Evolutionary conservation across 2,113 vertebrate species (phyloP).

Genomic region (Vulpes lagopus): DNA sequence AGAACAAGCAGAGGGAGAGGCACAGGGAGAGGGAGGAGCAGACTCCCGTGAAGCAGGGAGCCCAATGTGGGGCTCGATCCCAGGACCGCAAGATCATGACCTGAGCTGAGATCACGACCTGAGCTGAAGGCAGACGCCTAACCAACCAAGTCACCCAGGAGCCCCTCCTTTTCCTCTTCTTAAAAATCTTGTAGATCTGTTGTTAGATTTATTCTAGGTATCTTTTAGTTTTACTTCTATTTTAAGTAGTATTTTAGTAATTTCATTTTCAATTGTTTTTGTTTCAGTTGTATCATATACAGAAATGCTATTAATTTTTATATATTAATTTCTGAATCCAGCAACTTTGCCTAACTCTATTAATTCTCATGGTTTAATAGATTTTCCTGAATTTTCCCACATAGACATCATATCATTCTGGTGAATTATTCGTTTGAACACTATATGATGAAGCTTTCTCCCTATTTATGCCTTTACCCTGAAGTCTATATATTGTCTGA

Average conservation of each 20-base stretch:
- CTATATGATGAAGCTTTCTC: neutral
- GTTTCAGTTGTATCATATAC: neutral
- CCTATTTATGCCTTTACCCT: neutral
- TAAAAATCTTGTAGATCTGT: neutral
- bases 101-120: no score
- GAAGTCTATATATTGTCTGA: neutral
- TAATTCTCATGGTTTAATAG: neutral
- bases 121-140: no score
- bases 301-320: neutral
- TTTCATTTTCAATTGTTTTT: neutral
- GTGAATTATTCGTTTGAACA: neutral
- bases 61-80: no score
- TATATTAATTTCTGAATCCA: neutral
- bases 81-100: no score
- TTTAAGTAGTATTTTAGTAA: constrained; percentile 25
- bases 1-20: no score
- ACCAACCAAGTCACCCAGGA: no score
- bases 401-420: neutral
- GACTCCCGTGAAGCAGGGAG: no score
- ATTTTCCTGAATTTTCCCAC: constrained; percentile 5
- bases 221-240: neutral
- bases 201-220: neutral
- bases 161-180: neutral
- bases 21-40: no score
- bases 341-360: neutral